These are phyloP conservation scores for Anguilla megastoma DNA, from an alignment of 2,797 vertebrate genomes.

Conservation along the genomic window DNA sequence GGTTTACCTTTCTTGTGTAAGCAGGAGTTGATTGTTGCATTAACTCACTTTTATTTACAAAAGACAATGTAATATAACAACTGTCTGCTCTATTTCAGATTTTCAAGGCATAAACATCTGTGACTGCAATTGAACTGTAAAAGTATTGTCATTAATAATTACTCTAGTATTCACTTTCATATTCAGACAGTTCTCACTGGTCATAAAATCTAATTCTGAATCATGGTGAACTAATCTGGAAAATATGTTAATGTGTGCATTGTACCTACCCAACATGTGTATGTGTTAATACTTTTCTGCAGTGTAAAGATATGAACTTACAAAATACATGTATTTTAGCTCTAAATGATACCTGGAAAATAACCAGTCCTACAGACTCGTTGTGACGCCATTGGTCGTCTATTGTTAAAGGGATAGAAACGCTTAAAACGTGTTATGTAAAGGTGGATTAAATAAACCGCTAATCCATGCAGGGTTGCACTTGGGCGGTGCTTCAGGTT, in stretches of 20 bases:
- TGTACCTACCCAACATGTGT: not conserved
- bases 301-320: not conserved
- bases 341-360: not conserved
- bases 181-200: not conserved
- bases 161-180: not conserved
- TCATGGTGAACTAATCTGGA: not conserved
- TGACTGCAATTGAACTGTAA: not conserved
- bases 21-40: not conserved
- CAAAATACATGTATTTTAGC: not conserved
- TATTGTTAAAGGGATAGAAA: not conserved
- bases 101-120: not conserved
- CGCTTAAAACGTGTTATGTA: not conserved
- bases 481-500: conserved; percentile 28
- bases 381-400: not conserved
- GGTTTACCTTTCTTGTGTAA: not conserved
- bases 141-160: not conserved
- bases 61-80: not conserved
- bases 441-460: not conserved
- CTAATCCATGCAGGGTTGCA: conserved; percentile 10
- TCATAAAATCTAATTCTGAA: not conserved
- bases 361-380: not conserved
- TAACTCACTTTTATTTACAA: not conserved
- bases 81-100: not conserved
- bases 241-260: not conserved
- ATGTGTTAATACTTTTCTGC: not conserved